These are phyloP conservation scores for Sebastes kiyomatsui DNA, from an alignment of 2,797 vertebrate genomes.

Conservation along the genomic window DNA sequence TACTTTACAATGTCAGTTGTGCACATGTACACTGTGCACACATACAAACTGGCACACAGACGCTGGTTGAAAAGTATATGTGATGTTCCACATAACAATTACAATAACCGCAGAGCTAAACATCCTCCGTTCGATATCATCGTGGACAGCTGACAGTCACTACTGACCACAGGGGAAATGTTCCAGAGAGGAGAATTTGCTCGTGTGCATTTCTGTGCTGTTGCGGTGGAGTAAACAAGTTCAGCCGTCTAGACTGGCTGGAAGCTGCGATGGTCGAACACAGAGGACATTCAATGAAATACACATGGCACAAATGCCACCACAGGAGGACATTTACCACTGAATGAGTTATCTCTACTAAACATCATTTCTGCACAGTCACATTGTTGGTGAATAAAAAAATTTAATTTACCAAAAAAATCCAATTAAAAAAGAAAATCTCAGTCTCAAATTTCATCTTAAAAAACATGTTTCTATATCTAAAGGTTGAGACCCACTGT, in stretches of 20 bases:
- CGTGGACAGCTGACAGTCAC: conserved; percentile 24
- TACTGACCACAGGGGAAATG: conserved; percentile 24
- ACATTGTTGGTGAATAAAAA: background rate
- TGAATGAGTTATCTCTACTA: background rate
- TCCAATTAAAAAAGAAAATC: background rate
- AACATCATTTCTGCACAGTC: background rate
- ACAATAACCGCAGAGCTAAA: conserved; percentile 19
- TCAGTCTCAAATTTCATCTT: background rate
- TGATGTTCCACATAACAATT: background rate
- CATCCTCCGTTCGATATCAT: conserved; percentile 3
- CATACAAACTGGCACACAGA: background rate
- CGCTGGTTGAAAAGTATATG: background rate
- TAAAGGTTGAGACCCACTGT: conserved; percentile 18
- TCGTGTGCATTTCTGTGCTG: conserved; percentile 6
- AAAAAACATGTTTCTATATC: background rate
- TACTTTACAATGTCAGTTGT: background rate
- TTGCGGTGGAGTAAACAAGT: conserved; percentile 30
- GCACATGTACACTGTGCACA: background rate
- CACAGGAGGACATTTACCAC: background rate
- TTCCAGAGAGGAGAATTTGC: conserved; percentile 24
- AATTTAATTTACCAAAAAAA: background rate
- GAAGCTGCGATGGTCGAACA: conserved; percentile 4
- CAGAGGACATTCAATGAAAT: conserved; percentile 28
- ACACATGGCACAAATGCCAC: conserved; percentile 16
- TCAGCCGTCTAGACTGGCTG: background rate